A percentile compares a stretch with the other conserved stretches of the same genome.
Evolutionary conservation across 2,888 invertebrate species (phyloP).

Genomic region (Polydrusus pterygomalis): DNA sequence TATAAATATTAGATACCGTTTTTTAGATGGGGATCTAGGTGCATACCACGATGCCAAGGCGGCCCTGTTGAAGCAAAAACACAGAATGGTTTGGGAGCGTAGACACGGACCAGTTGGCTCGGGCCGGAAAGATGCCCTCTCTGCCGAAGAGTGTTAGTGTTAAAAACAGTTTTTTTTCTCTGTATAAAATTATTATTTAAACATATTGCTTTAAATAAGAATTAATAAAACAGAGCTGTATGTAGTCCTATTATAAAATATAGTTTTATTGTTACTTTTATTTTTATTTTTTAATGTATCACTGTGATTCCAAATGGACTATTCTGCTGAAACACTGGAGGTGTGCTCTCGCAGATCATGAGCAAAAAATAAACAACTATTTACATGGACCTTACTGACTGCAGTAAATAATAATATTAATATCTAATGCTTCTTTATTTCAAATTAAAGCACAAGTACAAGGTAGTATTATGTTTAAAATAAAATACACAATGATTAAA

Average conservation of each 20-base stretch:
- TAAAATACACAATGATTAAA: constrained; percentile 7
- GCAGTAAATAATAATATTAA: too few species aligned
- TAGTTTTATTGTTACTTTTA: not conserved
- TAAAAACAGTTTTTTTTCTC: not conserved
- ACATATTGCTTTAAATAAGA: constrained; percentile 3
- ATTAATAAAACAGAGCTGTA: not conserved
- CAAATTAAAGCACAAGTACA: too few species aligned
- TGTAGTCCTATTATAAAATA: constrained; percentile 12
- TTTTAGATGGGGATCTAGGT: constrained; percentile 94
- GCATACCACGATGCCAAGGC: constrained; percentile 81
- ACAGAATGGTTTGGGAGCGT: constrained; percentile 98
- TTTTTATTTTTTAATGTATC: not conserved
- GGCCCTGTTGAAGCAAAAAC: constrained; percentile 98
- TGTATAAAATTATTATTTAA: not conserved
- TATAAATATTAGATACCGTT: too few species aligned
- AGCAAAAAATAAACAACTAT: too few species aligned
- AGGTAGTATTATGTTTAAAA: too few species aligned
- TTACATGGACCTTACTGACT: too few species aligned
- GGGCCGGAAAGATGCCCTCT: constrained; percentile 74
- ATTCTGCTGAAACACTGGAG: too few species aligned
- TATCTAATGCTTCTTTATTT: too few species aligned
- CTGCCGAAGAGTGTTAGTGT: constrained; percentile 17
- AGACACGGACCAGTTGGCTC: constrained; percentile 87
- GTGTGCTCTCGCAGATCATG: too few species aligned
- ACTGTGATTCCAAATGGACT: not conserved